Conservation (phyloP, 2,797 vertebrate genomes). For the Cyprinodon diabolis region DNA sequence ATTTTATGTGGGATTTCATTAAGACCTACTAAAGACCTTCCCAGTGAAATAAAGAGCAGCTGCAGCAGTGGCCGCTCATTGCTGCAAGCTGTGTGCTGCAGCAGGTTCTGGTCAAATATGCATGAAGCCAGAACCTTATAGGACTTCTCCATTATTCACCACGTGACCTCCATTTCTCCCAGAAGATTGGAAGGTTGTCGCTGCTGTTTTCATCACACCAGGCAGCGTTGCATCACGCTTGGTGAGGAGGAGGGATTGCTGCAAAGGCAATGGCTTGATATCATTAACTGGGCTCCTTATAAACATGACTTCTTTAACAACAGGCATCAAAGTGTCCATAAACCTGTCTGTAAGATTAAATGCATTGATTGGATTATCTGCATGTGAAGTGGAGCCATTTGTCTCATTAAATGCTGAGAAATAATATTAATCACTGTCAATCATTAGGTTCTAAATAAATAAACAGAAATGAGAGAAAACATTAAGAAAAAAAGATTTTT, state of each 20-base stretch:
- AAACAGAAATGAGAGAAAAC: neutral
- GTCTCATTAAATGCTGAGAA: neutral
- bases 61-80: neutral
- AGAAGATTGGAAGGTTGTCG: neutral
- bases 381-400: slow-evolving; percentile 4
- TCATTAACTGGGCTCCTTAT: neutral
- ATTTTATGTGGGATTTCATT: neutral
- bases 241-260: neutral
- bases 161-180: neutral
- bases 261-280: neutral
- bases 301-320: neutral
- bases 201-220: neutral
- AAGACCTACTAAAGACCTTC: neutral
- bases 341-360: slow-evolving; percentile 1
- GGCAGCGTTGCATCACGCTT: neutral
- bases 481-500: neutral
- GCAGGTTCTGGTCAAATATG: neutral
- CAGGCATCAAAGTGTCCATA: neutral
- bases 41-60: neutral
- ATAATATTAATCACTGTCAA: neutral
- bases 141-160: neutral
- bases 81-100: neutral
- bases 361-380: neutral
- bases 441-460: neutral
- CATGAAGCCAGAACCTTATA: neutral